Evolutionary conservation across 2,113 vertebrate genomes (phyloP), one percentile per base, ranked within the genome.

Genomic region (Thryonomys swinderianus): DNA sequence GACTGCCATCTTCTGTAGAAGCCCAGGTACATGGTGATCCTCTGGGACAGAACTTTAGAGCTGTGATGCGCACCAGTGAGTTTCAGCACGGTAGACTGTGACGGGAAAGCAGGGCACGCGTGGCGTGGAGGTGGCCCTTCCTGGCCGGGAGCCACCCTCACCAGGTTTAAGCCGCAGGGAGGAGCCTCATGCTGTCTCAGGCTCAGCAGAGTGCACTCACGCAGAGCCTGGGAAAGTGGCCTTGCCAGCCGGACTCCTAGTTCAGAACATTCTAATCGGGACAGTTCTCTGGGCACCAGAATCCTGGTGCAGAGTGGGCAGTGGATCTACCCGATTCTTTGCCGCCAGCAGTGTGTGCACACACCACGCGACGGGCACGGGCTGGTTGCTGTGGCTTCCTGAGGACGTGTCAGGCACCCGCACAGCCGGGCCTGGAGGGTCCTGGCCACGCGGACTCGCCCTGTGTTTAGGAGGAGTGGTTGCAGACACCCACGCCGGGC

Each of bases 301-400:
- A 37, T 61, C 37, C 40, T 0, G 0, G 14, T 51, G 67, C 66
- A 23, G 0, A 23, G 10, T 42, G 9, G 11, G 14, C 45, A 17
- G 45, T 30, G 32, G 6, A 57, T 59, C 78, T 12, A 16, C 57
- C 61, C 61, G 20, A 9, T 11, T 0, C 11, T 53, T 34, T 18
- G 0, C 23, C 0, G 16, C 2, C 0, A 25, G 18, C 53, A 32
- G 7, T 0, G 0, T 5, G 1, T 0, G 6, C 30, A n/a, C 5
- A 25, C 40, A 16, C 42, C 32, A 25, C 0, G 0, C 7, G n/a
- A 34, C 1, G 4, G 17, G 7, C 18, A 2, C 20, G 32, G 78
- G 13, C 34, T 17, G 27, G 40, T 45, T 23, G 66, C 17, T 80
- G 0, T 51, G 27, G 20, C 55, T 48, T 81, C 73, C 74, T 23